Evolutionary conservation across 2,113 vertebrate species (phyloP).

Genomic region (Riparia riparia): DNA sequence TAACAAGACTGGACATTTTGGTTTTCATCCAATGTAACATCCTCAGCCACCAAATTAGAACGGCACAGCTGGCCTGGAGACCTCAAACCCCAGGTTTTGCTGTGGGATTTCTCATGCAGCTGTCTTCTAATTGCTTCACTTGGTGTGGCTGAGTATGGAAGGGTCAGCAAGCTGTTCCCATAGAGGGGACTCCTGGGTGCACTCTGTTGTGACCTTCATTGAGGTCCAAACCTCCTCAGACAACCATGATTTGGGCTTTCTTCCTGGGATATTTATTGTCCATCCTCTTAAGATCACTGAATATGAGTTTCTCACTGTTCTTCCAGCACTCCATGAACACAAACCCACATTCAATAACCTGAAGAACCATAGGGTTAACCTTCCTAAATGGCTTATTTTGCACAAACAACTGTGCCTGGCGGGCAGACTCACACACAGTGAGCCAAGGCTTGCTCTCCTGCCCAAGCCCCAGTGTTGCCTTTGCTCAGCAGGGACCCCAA

Average conservation of each 20-base stretch:
- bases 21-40: rapidly evolving
- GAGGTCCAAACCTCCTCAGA: background rate
- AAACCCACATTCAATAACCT: background rate
- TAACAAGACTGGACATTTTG: background rate
- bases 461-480: background rate
- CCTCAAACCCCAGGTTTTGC: background rate
- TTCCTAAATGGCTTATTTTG: background rate
- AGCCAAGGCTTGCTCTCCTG: background rate
- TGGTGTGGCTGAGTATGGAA: background rate
- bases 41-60: background rate
- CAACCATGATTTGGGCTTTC: background rate
- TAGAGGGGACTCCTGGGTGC: background rate
- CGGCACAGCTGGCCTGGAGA: background rate
- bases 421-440: background rate
- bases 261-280: background rate
- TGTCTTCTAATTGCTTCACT: background rate
- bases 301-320: background rate
- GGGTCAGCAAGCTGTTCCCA: background rate
- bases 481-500: background rate
- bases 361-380: background rate
- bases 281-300: background rate
- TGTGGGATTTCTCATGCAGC: background rate
- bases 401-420: background rate
- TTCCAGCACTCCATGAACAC: background rate
- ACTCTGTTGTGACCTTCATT: rapidly evolving